A percentile compares a stretch with the other conserved stretches of the same genome.
Evolutionary conservation across 2,797 vertebrate species (phyloP).

Genomic region (Coilia nasus): DNA sequence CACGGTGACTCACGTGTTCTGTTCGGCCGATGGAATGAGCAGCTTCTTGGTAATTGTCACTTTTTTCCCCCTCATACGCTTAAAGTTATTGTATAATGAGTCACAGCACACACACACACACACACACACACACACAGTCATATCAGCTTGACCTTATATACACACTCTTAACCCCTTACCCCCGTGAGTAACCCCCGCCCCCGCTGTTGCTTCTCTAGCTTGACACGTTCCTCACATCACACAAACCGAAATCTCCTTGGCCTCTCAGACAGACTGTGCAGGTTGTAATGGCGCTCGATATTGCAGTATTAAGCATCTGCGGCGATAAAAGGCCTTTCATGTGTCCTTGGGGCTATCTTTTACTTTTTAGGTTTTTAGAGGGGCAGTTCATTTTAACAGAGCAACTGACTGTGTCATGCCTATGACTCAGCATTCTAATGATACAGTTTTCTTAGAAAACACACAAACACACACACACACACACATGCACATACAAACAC

Average conservation of each 20-base stretch:
- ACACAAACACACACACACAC: not conserved
- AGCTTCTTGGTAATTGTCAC: slow-evolving; percentile 21
- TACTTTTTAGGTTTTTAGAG: not conserved
- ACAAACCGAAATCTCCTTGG: not conserved
- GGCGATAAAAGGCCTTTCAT: slow-evolving; percentile 1
- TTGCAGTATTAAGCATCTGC: slow-evolving; percentile 17
- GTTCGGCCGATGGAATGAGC: not conserved
- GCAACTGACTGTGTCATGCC: not conserved
- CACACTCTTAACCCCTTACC: no score
- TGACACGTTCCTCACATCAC: not conserved
- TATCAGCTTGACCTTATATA: no score
- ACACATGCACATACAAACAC: not conserved
- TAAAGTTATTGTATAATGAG: slow-evolving; percentile 38
- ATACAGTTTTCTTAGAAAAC: not conserved
- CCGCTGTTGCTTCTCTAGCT: not conserved
- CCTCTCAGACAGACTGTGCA: not conserved
- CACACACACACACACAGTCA: no score
- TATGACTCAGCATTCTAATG: not conserved
- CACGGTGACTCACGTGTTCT: slow-evolving; percentile 1
- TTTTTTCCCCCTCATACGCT: slow-evolving; percentile 30
- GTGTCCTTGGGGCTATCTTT: not conserved
- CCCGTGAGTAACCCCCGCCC: no score
- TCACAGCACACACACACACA: slow-evolving; percentile 30
- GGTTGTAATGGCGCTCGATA: slow-evolving; percentile 13
- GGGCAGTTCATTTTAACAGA: not conserved